These are phyloP conservation scores for Okapia johnstoni DNA, from an alignment of 2,113 vertebrate species.

Conservation along the genomic window DNA sequence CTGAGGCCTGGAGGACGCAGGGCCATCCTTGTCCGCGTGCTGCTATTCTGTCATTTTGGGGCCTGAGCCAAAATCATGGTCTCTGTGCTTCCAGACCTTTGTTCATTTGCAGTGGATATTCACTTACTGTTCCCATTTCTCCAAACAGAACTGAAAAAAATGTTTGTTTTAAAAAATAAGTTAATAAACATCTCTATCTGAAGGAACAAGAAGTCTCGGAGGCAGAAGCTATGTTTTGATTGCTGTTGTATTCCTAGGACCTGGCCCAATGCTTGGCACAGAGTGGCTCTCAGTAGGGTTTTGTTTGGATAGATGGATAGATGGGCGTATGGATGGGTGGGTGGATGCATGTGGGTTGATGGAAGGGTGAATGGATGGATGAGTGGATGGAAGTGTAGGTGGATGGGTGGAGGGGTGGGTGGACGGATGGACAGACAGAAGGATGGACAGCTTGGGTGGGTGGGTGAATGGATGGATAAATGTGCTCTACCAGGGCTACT, in stretches of 20 bases:
- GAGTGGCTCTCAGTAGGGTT: neutral
- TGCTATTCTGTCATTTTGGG: neutral
- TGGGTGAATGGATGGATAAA: neutral
- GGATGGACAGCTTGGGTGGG: neutral
- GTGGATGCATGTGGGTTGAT: neutral
- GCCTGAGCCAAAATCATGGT: neutral
- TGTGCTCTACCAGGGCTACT: neutral
- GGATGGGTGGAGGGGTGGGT: neutral
- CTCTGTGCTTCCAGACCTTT: neutral
- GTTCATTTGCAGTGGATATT: neutral
- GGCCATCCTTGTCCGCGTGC: neutral
- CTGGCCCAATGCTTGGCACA: neutral
- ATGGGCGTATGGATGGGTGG: neutral
- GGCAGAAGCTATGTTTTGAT: neutral
- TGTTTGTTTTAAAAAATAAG: neutral
- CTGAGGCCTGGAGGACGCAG: neutral
- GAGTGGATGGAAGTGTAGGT: neutral
- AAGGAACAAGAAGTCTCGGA: neutral
- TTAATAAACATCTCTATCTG: neutral
- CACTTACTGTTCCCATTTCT: conserved; percentile 3
- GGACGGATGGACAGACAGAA: neutral
- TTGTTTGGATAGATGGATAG: neutral
- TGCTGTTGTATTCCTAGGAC: neutral
- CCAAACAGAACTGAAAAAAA: neutral
- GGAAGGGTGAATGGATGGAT: neutral